Percentiles rank a stretch among this genome's conserved stretches.
Conservation (phyloP, 1,140 invertebrate genomes). For the Orussus abietinus region DNA sequence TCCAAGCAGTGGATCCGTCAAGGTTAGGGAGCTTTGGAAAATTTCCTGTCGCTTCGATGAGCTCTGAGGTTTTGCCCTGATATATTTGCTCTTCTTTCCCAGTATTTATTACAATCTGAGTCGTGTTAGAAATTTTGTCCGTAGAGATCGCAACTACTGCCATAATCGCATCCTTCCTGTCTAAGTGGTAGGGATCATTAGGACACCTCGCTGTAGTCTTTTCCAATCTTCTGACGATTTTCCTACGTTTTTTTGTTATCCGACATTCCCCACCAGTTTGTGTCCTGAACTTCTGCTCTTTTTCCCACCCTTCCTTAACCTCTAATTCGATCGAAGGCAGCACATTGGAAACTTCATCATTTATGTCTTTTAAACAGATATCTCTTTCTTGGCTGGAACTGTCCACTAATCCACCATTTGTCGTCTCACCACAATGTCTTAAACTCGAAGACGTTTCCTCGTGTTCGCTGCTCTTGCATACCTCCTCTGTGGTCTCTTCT, state of each 20-base stretch:
- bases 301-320: too few species aligned
- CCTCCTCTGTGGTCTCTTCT: conserved; percentile 10
- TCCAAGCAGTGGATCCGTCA: conserved; percentile 22
- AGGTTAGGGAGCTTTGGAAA: conserved; percentile 34
- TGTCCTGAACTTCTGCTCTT: conserved; percentile 15
- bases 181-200: conserved; percentile 12
- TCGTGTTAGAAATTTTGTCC: conserved; percentile 47
- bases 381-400: background rate
- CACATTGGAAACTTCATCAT: too few species aligned
- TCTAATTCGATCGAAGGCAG: too few species aligned
- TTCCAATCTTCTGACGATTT: conserved; percentile 9
- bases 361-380: too few species aligned
- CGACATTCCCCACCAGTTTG: conserved; percentile 15
- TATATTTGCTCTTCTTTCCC: conserved; percentile 45
- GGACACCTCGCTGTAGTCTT: too few species aligned
- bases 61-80: conserved; percentile 45
- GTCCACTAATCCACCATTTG: conserved; percentile 2
- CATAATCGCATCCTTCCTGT: conserved; percentile 34
- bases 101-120: conserved; percentile 50
- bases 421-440: conserved; percentile 10
- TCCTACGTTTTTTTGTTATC: conserved; percentile 29
- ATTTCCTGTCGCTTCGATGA: conserved; percentile 43
- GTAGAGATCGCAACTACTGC: conserved; percentile 47
- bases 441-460: conserved; percentile 2
- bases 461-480: background rate